Evolutionary conservation across 2,797 vertebrate genomes (phyloP).

Genomic region (Scolopax bukidnonensis): DNA sequence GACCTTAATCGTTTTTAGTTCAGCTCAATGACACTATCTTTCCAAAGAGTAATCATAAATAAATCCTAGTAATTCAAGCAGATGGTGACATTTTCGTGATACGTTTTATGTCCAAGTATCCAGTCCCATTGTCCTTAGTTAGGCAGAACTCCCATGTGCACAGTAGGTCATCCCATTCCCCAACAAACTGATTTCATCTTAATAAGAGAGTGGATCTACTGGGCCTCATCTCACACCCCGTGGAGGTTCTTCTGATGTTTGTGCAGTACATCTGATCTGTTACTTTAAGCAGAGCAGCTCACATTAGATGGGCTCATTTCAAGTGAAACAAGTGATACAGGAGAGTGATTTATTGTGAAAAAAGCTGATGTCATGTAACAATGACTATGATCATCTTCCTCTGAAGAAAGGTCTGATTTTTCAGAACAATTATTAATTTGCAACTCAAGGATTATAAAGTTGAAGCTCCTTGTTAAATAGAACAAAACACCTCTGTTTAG

Average conservation of each 20-base stretch:
- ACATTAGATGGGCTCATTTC: not conserved
- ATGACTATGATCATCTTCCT: not conserved
- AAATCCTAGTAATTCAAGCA: constrained; percentile 35
- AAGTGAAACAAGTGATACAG: not conserved
- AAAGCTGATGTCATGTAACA: not conserved
- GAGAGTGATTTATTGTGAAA: not conserved
- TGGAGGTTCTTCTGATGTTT: not conserved
- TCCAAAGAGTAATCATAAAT: constrained; percentile 20
- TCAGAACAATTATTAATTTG: not conserved
- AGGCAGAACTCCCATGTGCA: not conserved
- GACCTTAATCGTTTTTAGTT: constrained; percentile 42
- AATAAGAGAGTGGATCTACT: not conserved
- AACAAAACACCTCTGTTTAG: not conserved
- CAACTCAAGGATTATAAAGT: not conserved
- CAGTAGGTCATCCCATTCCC: not conserved
- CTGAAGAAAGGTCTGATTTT: not conserved
- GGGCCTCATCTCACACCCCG: not conserved
- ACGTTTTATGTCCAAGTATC: not conserved
- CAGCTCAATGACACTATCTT: not conserved
- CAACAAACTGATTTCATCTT: not conserved
- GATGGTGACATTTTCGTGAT: constrained; percentile 4
- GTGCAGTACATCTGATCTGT: not conserved
- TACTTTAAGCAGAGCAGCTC: not conserved
- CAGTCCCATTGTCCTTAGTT: not conserved
- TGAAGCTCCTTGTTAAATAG: not conserved